Conservation (phyloP, 2,113 vertebrate genomes). For the Hydrochoerus hydrochaeris region DNA sequence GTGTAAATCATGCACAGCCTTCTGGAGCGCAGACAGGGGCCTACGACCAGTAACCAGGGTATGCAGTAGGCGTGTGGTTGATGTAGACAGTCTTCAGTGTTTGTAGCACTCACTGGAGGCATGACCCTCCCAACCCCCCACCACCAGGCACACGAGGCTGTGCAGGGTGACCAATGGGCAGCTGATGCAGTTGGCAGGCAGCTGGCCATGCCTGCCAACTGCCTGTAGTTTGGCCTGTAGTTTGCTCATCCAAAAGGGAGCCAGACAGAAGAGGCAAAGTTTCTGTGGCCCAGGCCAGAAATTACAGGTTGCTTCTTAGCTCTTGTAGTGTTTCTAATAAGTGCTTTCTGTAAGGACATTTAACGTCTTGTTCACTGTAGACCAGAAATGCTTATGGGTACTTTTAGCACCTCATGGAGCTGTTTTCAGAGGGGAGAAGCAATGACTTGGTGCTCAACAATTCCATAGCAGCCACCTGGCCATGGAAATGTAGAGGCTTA, state of each 20-base stretch:
- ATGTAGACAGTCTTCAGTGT: not conserved
- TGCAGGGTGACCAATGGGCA: not conserved
- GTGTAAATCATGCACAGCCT: not conserved
- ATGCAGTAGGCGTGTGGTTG: not conserved
- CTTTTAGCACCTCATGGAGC: not conserved
- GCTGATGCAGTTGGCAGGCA: not conserved
- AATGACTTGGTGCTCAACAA: not conserved
- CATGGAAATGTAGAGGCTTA: not conserved
- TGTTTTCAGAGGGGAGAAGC: not conserved
- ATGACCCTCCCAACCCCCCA: no score
- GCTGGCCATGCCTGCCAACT: not conserved
- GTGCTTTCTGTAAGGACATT: not conserved
- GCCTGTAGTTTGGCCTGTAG: not conserved
- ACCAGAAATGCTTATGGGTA: not conserved
- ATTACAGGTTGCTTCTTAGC: no score
- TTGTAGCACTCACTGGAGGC: not conserved
- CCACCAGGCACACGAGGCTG: not conserved
- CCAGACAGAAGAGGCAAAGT: not conserved
- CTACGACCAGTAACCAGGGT: accelerated
- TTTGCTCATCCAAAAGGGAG: not conserved
- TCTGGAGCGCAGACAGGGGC: not conserved
- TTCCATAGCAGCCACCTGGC: no score
- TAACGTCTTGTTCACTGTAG: not conserved
- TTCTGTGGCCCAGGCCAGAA: not conserved
- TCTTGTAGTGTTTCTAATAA: not conserved